phyloP scores from a whole-genome alignment of 2,113 vertebrate species.

The Silurus glanis region DNA sequence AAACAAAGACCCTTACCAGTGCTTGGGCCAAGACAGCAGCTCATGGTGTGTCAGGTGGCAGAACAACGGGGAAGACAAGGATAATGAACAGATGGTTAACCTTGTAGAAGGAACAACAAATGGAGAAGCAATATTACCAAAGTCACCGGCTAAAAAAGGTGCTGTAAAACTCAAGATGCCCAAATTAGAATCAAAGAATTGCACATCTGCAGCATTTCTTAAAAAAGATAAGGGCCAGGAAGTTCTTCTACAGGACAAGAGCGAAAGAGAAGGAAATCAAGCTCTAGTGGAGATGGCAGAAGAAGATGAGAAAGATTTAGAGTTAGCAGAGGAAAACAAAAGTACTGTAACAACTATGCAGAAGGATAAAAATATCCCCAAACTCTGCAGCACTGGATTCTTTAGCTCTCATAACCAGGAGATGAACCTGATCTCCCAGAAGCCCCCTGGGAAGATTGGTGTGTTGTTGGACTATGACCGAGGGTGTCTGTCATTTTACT shows the following conservation, averaged over 20 bases:
- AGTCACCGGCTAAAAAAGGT: background rate
- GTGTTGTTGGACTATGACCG: slow-evolving; percentile 33
- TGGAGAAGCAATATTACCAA: background rate
- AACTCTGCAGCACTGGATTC: slow-evolving; percentile 18
- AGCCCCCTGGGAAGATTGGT: slow-evolving; percentile 24
- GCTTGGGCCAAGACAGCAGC: slow-evolving; percentile 29
- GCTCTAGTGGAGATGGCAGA: background rate
- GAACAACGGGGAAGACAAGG: background rate
- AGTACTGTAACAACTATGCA: background rate
- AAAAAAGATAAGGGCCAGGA: background rate
- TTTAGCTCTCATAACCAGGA: slow-evolving; percentile 30
- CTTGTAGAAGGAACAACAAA: background rate
- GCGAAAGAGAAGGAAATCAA: background rate
- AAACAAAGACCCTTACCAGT: slow-evolving; percentile 27
- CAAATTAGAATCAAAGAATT: slow-evolving; percentile 1
- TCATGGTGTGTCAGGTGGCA: slow-evolving; percentile 38
- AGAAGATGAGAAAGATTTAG: background rate
- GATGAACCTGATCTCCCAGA: slow-evolving; percentile 21
- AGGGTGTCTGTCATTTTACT: slow-evolving; percentile 37
- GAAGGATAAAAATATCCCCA: background rate
- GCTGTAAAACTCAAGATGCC: background rate
- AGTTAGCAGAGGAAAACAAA: background rate
- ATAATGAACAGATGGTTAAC: background rate
- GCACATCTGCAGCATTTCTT: background rate
- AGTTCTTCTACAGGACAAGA: background rate